Percentiles rank a stretch among this genome's conserved stretches.
These are phyloP conservation scores for Atherinomorus stipes DNA, from an alignment of 2,113 vertebrate species.

Conservation along the genomic window DNA sequence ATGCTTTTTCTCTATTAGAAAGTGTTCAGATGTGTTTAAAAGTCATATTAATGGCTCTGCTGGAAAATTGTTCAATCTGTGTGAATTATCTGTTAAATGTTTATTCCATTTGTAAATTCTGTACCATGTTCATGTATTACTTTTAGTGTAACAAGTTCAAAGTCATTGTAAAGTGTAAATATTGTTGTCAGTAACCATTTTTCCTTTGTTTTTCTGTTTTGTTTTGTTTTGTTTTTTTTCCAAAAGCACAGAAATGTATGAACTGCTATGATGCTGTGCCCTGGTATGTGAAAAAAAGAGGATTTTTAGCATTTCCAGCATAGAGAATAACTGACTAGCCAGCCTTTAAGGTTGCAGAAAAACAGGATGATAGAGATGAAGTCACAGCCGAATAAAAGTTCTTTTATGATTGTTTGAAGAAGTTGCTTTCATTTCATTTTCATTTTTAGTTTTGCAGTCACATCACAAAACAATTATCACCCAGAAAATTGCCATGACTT, in stretches of 20 bases:
- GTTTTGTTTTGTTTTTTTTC: constrained; percentile 16
- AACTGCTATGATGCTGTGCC: constrained; percentile 28
- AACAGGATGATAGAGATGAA: constrained; percentile 29
- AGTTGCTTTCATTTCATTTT: neutral
- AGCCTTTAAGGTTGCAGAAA: constrained; percentile 21
- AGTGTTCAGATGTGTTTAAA: constrained; percentile 28
- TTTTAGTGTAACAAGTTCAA: constrained; percentile 60
- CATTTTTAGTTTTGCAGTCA: too few relatives aligned
- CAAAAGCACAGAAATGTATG: constrained; percentile 52
- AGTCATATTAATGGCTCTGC: constrained; percentile 12
- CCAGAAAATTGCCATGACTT: too few relatives aligned
- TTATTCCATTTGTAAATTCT: constrained; percentile 57
- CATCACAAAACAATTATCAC: too few relatives aligned
- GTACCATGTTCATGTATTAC: constrained; percentile 58
- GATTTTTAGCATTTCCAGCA: constrained; percentile 5
- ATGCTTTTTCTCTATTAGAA: constrained; percentile 21
- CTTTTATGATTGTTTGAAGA: constrained; percentile 1
- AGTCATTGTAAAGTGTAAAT: constrained; percentile 65
- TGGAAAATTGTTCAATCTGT: constrained; percentile 51
- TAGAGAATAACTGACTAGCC: neutral
- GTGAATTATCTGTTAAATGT: constrained; percentile 55
- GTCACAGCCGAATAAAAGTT: constrained; percentile 66
- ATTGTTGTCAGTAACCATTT: constrained; percentile 32
- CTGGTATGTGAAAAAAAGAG: constrained; percentile 16
- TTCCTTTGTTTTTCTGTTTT: too few relatives aligned